A percentile compares a stretch with the other conserved stretches of the same genome.
Conservation (phyloP, 2,888 invertebrate genomes). For the Graphium colonna region DNA sequence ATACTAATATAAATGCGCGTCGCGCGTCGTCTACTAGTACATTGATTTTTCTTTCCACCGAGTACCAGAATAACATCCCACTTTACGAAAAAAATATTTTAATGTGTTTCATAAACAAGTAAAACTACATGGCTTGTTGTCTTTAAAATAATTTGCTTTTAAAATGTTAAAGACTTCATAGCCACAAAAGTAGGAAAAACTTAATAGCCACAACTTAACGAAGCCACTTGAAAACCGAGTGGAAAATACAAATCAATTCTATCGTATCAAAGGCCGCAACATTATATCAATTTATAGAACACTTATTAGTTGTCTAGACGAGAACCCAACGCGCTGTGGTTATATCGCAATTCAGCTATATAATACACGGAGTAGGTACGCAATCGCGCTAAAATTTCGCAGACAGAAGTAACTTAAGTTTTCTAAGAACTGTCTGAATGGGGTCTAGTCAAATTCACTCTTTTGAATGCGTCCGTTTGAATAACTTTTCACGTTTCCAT, state of each 20-base stretch:
- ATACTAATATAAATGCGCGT: too few relatives aligned
- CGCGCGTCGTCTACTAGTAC: too few relatives aligned
- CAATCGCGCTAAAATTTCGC: conserved; percentile 19
- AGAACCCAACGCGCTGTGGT: conserved; percentile 15
- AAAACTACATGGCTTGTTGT: too few relatives aligned
- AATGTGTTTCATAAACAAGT: too few relatives aligned
- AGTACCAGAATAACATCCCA: too few relatives aligned
- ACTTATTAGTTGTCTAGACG: conserved; percentile 20
- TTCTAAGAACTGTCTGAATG: conserved; percentile 21
- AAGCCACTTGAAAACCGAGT: background rate
- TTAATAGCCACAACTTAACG: too few relatives aligned
- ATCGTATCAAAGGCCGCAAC: background rate
- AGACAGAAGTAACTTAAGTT: conserved; percentile 21
- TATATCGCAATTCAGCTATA: conserved; percentile 7
- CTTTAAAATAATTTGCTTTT: too few relatives aligned
- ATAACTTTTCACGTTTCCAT: conserved; percentile 1
- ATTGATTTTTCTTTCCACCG: too few relatives aligned
- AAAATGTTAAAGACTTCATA: too few relatives aligned
- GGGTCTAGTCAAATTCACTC: conserved; percentile 18
- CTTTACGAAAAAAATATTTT: too few relatives aligned
- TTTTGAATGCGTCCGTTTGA: conserved; percentile 12
- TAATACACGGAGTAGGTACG: conserved; percentile 20
- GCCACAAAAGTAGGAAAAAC: too few relatives aligned
- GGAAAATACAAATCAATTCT: background rate
- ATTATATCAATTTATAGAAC: conserved; percentile 12